These are phyloP conservation scores for Sebastes reedi DNA, from an alignment of 2,797 vertebrate genomes.

Conservation along the genomic window DNA sequence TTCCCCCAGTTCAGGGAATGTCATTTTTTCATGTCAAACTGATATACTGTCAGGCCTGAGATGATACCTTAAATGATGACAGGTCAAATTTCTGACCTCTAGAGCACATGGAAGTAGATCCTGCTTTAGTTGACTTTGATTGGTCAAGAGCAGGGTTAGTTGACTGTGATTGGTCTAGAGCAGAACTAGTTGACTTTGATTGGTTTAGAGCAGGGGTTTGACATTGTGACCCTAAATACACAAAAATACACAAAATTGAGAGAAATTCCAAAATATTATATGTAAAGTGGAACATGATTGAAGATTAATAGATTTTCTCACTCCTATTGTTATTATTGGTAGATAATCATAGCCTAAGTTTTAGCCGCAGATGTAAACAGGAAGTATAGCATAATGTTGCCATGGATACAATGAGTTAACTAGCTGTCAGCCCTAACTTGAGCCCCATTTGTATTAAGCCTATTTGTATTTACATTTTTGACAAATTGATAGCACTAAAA, in stretches of 20 bases:
- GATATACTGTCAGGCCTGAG: constrained; percentile 5
- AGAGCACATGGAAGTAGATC: neutral
- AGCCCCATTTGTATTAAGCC: neutral
- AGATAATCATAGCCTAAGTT: neutral
- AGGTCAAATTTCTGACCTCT: constrained; percentile 2
- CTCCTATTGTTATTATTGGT: neutral
- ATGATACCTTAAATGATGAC: neutral
- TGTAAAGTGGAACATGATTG: neutral
- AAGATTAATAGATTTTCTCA: neutral
- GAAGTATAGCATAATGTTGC: neutral
- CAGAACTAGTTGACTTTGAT: neutral
- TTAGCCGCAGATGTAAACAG: neutral
- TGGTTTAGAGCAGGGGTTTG: neutral
- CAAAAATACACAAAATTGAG: neutral
- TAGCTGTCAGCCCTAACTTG: neutral
- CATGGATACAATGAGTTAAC: neutral
- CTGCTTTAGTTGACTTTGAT: neutral
- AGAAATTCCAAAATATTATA: neutral
- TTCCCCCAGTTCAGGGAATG: constrained; percentile 9
- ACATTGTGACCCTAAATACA: neutral
- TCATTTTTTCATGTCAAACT: constrained; percentile 2
- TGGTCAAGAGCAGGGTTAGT: neutral
- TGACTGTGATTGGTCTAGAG: neutral
- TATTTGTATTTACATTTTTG: neutral
- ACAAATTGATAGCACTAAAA: neutral